A percentile compares a stretch with the other conserved stretches of the same genome.
Evolutionary conservation across 2,797 vertebrate genomes (phyloP).

Genomic region (Myotis planiceps): DNA sequence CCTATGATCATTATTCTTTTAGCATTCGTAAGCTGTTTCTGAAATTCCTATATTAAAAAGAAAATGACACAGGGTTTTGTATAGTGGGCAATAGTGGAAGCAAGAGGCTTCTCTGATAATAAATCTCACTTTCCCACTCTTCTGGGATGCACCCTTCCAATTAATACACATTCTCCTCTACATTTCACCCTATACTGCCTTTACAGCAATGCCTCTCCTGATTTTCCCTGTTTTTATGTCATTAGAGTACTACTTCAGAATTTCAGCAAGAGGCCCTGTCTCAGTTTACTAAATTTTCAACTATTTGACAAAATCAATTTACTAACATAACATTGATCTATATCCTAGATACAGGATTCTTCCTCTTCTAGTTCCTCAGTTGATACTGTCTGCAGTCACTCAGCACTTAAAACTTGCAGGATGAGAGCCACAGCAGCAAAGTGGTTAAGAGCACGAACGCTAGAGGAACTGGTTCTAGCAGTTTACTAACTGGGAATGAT

Average conservation of each 20-base stretch:
- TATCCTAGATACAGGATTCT: background rate
- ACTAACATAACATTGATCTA: background rate
- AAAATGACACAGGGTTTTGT: slow-evolving; percentile 33
- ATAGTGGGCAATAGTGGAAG: background rate
- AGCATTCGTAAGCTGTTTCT: slow-evolving; percentile 92
- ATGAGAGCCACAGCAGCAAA: background rate
- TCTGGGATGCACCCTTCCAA: background rate
- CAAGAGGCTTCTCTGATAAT: background rate
- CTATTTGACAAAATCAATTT: background rate
- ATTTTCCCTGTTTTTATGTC: background rate
- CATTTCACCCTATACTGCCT: background rate
- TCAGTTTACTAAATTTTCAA: background rate
- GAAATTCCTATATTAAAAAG: slow-evolving; percentile 91
- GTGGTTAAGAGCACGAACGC: background rate
- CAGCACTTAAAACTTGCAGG: background rate
- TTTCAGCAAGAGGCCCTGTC: background rate
- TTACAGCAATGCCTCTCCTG: background rate
- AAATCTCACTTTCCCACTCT: background rate
- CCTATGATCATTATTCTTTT: slow-evolving; percentile 94
- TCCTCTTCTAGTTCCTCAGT: background rate
- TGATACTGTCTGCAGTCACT: background rate
- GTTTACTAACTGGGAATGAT: background rate
- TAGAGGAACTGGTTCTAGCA: background rate
- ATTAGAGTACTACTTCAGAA: background rate
- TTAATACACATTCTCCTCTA: background rate